These are phyloP conservation scores for Falco biarmicus DNA, from an alignment of 2,797 vertebrate genomes.

Conservation along the genomic window DNA sequence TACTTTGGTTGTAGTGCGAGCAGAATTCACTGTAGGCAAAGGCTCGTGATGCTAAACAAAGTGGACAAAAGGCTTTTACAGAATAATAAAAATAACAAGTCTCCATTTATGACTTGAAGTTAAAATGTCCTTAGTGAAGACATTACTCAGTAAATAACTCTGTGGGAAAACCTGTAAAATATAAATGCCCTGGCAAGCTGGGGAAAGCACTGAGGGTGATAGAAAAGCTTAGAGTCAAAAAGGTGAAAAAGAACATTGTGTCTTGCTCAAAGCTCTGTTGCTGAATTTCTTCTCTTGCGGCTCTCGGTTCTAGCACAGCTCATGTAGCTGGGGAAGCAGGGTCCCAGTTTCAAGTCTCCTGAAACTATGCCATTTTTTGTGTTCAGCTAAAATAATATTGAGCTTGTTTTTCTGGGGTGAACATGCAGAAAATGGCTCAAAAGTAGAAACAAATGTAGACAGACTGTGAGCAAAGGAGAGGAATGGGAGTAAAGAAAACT, in stretches of 20 bases:
- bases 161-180: slow-evolving; percentile 58
- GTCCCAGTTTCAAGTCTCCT: background rate
- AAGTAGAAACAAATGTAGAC: background rate
- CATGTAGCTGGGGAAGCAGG: background rate
- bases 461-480: background rate
- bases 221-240: slow-evolving; percentile 16
- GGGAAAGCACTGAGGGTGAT: background rate
- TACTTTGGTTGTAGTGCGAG: slow-evolving; percentile 39
- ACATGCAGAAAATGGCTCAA: background rate
- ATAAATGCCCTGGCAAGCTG: slow-evolving; percentile 43
- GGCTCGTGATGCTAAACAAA: slow-evolving; percentile 60
- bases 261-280: background rate
- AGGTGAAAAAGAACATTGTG: background rate
- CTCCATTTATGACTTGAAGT: slow-evolving; percentile 44
- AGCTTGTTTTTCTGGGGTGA: background rate
- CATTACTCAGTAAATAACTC: slow-evolving; percentile 51
- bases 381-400: background rate
- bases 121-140: slow-evolving; percentile 43
- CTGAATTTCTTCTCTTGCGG: background rate
- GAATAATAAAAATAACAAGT: slow-evolving; percentile 67
- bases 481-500: background rate
- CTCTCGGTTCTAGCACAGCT: background rate
- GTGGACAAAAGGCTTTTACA: slow-evolving; percentile 69
- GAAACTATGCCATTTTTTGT: background rate
- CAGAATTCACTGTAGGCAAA: slow-evolving; percentile 68